These are phyloP conservation scores for Medauroidea extradentata DNA, from an alignment of 1,140 invertebrate species.

Conservation along the genomic window DNA sequence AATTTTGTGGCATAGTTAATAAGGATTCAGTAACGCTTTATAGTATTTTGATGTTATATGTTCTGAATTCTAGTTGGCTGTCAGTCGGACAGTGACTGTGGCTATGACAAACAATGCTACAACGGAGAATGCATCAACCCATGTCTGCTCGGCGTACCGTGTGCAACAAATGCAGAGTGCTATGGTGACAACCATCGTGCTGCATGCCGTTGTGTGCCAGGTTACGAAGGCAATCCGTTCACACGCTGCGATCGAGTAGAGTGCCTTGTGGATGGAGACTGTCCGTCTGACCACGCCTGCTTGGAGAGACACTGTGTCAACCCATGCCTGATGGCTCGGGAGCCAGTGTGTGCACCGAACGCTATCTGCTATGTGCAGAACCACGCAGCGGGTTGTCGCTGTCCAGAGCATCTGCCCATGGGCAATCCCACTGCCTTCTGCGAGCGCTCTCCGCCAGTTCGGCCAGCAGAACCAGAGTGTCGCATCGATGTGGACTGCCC, in stretches of 20 bases:
- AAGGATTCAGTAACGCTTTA: no score
- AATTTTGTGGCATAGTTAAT: no score
- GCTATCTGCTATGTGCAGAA: conserved; percentile 73
- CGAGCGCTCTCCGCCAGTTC: conserved; percentile 46
- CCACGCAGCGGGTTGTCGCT: conserved; percentile 68
- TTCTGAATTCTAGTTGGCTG: conserved; percentile 68
- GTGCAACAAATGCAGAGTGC: conserved; percentile 77
- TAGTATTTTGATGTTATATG: no score
- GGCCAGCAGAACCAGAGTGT: conserved; percentile 63
- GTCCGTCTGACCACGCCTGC: conserved; percentile 65
- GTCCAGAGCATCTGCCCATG: conserved; percentile 64
- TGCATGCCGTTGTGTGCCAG: conserved; percentile 67
- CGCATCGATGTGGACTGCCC: conserved; percentile 72
- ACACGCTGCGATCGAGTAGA: conserved; percentile 72
- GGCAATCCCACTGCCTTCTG: conserved; percentile 79
- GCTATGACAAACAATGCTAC: conserved; percentile 69
- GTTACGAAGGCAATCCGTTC: conserved; percentile 71
- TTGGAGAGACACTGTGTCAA: conserved; percentile 64
- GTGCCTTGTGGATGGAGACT: conserved; percentile 71
- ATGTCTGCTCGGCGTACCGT: conserved; percentile 70
- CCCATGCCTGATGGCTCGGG: conserved; percentile 59
- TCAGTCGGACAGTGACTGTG: conserved; percentile 73
- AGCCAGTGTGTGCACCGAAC: conserved; percentile 67
- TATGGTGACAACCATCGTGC: conserved; percentile 70
- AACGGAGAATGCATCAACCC: conserved; percentile 76